A percentile compares a stretch with the other conserved stretches of the same genome.
Conservation (phyloP, 2,797 vertebrate species). For the Poeciliopsis infans region DNA sequence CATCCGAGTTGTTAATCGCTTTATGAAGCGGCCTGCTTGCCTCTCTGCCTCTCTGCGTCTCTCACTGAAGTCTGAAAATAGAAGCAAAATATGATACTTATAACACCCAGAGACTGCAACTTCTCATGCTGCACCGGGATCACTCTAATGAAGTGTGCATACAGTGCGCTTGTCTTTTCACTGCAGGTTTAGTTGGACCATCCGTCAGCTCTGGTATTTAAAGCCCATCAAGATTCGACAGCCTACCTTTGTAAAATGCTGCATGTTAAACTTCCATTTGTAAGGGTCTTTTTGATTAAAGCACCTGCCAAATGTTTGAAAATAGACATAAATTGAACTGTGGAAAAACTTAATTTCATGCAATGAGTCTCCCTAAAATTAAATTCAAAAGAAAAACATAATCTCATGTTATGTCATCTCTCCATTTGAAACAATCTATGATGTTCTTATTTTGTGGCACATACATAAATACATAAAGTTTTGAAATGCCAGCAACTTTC, state of each 20-base stretch:
- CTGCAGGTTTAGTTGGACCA: not conserved
- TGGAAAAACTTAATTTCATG: not conserved
- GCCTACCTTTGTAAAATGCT: not conserved
- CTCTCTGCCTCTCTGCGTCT: slow-evolving; percentile 32
- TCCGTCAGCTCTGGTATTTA: not conserved
- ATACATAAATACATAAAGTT: not conserved
- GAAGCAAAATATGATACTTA: slow-evolving; percentile 60
- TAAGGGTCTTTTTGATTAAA: not conserved
- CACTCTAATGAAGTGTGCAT: slow-evolving; percentile 10
- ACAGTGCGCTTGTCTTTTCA: not conserved
- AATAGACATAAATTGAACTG: not conserved
- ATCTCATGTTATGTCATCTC: not conserved
- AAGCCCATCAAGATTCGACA: not conserved
- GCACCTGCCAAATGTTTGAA: not conserved
- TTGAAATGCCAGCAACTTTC: not conserved
- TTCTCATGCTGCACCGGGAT: slow-evolving; percentile 30
- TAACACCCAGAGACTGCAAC: slow-evolving; percentile 55
- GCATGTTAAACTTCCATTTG: not conserved
- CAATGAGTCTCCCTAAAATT: not conserved
- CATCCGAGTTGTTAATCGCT: slow-evolving; percentile 76
- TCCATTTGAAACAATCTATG: not conserved
- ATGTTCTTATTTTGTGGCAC: not conserved
- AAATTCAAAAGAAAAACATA: not conserved
- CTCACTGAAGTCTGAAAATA: slow-evolving; percentile 74
- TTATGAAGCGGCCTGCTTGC: slow-evolving; percentile 59